Evolutionary conservation across 2,113 vertebrate species (phyloP).

Genomic region (Oncorhynchus keta): DNA sequence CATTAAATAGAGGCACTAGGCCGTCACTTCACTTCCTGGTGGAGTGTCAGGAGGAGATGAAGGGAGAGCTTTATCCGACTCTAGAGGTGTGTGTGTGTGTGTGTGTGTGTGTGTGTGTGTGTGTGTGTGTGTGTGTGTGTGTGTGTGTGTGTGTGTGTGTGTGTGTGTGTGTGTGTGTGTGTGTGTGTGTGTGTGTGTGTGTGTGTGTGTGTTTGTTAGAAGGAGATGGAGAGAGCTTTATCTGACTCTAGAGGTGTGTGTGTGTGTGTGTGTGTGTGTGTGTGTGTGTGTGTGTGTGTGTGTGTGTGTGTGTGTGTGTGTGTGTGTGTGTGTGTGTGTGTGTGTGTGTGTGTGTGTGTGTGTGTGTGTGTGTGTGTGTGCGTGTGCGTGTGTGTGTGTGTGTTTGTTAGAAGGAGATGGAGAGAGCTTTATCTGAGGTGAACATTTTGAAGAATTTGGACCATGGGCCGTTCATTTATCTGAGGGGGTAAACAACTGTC

Average conservation of each 20-base stretch:
- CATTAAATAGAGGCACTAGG: conserved; percentile 73
- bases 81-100: conserved; percentile 27
- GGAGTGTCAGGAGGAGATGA: conserved; percentile 52
- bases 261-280: conserved; percentile 20
- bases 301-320: conserved; percentile 22
- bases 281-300: conserved; percentile 22
- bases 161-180: conserved; percentile 24
- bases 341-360: conserved; percentile 24
- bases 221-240: conserved; percentile 59
- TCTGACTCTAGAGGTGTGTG: conserved; percentile 47
- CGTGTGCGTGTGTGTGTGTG: conserved; percentile 8
- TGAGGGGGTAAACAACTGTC: too few species aligned
- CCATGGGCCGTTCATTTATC: too few species aligned
- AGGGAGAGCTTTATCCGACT: conserved; percentile 58
- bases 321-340: conserved; percentile 22
- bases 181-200: conserved; percentile 24
- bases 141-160: conserved; percentile 24
- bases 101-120: conserved; percentile 24
- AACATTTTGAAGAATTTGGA: too few species aligned
- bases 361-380: conserved; percentile 24
- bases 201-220: conserved; percentile 19
- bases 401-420: conserved; percentile 52
- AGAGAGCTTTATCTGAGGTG: conserved; percentile 54
- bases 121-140: conserved; percentile 21
- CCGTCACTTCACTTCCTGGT: conserved; percentile 72